phyloP scores from a whole-genome alignment of 2,113 vertebrate species.

The Condylura cristata region DNA sequence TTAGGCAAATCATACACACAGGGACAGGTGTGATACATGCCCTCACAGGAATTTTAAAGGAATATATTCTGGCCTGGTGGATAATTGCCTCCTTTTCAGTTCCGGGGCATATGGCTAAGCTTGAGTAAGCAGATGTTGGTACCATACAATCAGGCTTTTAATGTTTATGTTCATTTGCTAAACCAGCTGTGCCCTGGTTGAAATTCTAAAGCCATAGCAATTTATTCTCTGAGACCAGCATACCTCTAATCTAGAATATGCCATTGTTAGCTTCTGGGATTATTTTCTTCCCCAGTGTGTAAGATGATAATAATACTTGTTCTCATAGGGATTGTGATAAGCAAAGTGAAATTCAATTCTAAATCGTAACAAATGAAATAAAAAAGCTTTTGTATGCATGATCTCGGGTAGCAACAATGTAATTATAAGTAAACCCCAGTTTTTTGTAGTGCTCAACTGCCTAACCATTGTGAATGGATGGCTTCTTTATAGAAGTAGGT shows the following conservation, averaged over 20 bases:
- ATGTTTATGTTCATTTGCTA: not conserved
- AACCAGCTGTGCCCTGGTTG: not conserved
- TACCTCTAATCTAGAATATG: not conserved
- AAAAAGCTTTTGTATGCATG: not conserved
- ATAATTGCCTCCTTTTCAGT: not conserved
- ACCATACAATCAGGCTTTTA: not conserved
- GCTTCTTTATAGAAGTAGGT: not conserved
- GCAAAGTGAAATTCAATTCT: constrained; percentile 42
- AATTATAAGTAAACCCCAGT: not conserved
- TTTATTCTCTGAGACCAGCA: not conserved
- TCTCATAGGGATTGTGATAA: not conserved
- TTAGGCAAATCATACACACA: not conserved
- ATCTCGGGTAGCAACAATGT: not conserved
- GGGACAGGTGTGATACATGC: not conserved
- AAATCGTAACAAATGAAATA: constrained; percentile 12
- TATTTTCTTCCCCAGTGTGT: not conserved
- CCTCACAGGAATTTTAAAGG: not conserved
- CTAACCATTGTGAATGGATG: not conserved
- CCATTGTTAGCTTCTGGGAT: not conserved
- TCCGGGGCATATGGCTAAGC: not conserved
- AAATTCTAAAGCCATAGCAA: not conserved
- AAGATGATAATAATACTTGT: not conserved
- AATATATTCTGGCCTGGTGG: not conserved
- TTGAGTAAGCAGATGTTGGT: not conserved
- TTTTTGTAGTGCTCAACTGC: not conserved